Evolutionary conservation across 1,140 invertebrate species (phyloP).

Genomic region (Drosophila pandora): DNA sequence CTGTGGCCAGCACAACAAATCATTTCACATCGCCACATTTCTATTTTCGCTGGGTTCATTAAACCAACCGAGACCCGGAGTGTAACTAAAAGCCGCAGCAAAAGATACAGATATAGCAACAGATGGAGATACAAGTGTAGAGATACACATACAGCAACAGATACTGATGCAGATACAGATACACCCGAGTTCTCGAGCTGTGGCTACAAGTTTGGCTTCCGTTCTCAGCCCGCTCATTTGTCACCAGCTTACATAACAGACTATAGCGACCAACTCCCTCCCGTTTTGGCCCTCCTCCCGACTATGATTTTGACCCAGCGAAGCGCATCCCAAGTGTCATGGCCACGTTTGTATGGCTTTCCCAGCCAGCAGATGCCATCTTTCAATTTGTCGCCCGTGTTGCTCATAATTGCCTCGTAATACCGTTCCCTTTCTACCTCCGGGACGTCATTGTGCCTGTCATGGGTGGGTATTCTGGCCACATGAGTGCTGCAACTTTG

Average conservation of each 20-base stretch:
- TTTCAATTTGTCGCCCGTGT: conserved; percentile 71
- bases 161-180: conserved; percentile 10
- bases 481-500: conserved; percentile 36
- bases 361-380: conserved; percentile 46
- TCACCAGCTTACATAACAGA: conserved; percentile 67
- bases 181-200: conserved; percentile 40
- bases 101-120: conserved; percentile 24
- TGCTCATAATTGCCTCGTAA: conserved; percentile 63
- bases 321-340: conserved; percentile 63
- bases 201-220: conserved; percentile 53
- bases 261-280: neutral
- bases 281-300: neutral
- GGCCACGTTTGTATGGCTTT: conserved; percentile 57
- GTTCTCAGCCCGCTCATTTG: conserved; percentile 65
- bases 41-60: conserved; percentile 67
- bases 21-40: conserved; percentile 68
- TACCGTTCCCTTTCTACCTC: conserved; percentile 12
- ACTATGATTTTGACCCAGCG: conserved; percentile 26
- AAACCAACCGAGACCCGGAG: conserved; percentile 62
- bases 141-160: neutral
- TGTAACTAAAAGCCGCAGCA: conserved; percentile 62
- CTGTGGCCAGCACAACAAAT: conserved; percentile 61
- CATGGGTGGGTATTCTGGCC: conserved; percentile 26
- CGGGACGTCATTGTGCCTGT: conserved; percentile 38
- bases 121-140: conserved; percentile 3